Percentiles rank a stretch among this genome's conserved stretches.
phyloP scores from a whole-genome alignment of 2,888 invertebrate species.

The Rhamphomyia laevipes region DNA sequence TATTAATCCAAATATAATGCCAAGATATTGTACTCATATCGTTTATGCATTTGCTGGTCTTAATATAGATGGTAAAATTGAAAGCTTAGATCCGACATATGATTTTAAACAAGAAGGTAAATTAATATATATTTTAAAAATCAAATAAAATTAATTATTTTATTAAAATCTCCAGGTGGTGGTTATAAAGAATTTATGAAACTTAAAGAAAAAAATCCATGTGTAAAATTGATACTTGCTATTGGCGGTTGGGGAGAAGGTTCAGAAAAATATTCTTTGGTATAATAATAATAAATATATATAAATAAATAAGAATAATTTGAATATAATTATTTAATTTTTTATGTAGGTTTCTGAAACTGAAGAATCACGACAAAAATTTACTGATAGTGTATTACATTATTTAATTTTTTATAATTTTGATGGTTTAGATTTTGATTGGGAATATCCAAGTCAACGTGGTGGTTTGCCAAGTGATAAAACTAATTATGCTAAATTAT shows the following conservation, averaged over 20 bases:
- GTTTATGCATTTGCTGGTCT: conserved; percentile 44
- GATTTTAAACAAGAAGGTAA: conserved; percentile 19
- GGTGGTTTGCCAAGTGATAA: conserved; percentile 36
- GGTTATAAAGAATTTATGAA: conserved; percentile 31
- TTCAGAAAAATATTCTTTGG: conserved; percentile 36
- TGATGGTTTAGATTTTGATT: conserved; percentile 42
- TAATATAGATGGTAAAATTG: conserved; percentile 32
- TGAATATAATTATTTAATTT: neutral
- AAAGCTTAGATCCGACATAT: conserved; percentile 33
- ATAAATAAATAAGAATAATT: neutral
- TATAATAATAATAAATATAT: conserved; percentile 13
- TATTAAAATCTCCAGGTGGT: conserved; percentile 2
- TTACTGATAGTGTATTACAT: conserved; percentile 36
- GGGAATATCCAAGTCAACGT: conserved; percentile 40
- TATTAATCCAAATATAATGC: conserved; percentile 35
- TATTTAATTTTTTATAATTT: conserved; percentile 37
- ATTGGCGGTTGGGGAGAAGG: conserved; percentile 43
- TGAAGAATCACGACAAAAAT: conserved; percentile 28
- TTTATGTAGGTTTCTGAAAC: conserved; percentile 35
- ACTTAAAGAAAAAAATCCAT: conserved; percentile 35
- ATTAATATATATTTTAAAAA: neutral
- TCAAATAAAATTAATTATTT: neutral
- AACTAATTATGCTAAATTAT: conserved; percentile 33
- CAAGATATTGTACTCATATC: conserved; percentile 41
- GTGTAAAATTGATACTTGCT: conserved; percentile 37